A percentile compares a stretch with the other conserved stretches of the same genome.
Evolutionary conservation across 2,797 vertebrate genomes (phyloP).

Genomic region (Threskiornis aethiopicus): DNA sequence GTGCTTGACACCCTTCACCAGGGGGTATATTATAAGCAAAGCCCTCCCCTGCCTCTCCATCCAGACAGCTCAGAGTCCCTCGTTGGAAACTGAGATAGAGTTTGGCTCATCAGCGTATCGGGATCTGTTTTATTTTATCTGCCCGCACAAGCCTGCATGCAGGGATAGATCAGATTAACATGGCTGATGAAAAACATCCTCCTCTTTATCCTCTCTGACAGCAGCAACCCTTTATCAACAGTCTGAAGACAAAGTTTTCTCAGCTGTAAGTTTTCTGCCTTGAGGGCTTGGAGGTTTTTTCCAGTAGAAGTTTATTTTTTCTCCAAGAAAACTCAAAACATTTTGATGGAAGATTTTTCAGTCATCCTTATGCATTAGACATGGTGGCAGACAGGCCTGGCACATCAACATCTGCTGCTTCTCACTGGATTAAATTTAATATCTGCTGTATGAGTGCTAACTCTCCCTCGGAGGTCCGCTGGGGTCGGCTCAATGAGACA

Average conservation of each 20-base stretch:
- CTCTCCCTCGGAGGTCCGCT: background rate
- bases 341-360: constrained; percentile 48
- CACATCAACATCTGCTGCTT: constrained; percentile 16
- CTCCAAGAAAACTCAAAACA: constrained; percentile 13
- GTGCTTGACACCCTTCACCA: background rate
- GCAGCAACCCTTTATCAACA: constrained; percentile 4
- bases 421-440: constrained; percentile 32
- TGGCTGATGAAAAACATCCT: constrained; percentile 31
- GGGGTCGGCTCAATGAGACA: background rate
- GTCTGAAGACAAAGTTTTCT: constrained; percentile 39
- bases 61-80: background rate
- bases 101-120: background rate
- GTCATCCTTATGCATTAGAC: background rate
- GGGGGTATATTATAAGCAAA: background rate
- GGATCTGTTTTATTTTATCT: constrained; percentile 19
- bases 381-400: background rate
- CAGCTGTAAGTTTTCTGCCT: constrained; percentile 33
- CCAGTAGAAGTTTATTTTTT: background rate
- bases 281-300: background rate
- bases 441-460: background rate
- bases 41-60: background rate
- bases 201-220: constrained; percentile 33
- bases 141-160: background rate
- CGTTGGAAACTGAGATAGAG: background rate
- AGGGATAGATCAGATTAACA: constrained; percentile 46